Base-by-base conservation (phyloP, 2,888 invertebrate genomes). In the Cantharis rustica region DNA sequence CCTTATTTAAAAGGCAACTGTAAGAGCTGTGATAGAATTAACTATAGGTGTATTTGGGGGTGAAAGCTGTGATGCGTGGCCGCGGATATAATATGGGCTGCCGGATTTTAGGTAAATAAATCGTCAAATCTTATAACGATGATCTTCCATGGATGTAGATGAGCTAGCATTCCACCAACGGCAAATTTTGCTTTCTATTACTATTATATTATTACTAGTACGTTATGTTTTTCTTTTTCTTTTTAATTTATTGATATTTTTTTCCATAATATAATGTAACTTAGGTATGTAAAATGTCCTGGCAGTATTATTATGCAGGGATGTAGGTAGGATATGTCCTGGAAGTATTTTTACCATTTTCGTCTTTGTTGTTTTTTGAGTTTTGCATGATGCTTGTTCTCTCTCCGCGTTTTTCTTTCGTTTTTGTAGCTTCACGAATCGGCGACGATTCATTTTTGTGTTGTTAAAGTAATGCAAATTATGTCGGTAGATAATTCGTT, bases 11-110 rank as follows among this genome's bases (percentile, higher is more conserved):
- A 83, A 86, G 85, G 86, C 86, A 86, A 85, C 85, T 85, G 84
- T 84, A 85, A 88, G 87, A 88, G 88, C 88, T 88, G 88, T 88
- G 88, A 88, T 88, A 88, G 88, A 86, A 84, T 85, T 81, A 81
- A 82, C 83, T 83, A 81, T 81, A 83, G 83, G 83, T 83, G 82
- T 82, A 80, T 78, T 82, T 76, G 31, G 83, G 83, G 82, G 81
- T 82, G 81, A 72, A 79, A 79, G 71, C 81, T 82, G 82, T 81
- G 81, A 82, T 81, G 80, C 31, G 71, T 76, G 72, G 74, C 71
- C 61, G 79, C 69, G 73, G 78, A 77, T 71, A 71, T 62, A n/a
- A n/a, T n/a, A 69, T 64, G 73, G 77, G 77, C 78, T 79, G 77
- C 75, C 75, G 66, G 75, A 75, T 73, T 72, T 71, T 78, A 78